Evolutionary conservation across 1,140 invertebrate genomes (phyloP), one percentile per base, ranked within the genome.

Genomic region (Frieseomelitta varia): DNA sequence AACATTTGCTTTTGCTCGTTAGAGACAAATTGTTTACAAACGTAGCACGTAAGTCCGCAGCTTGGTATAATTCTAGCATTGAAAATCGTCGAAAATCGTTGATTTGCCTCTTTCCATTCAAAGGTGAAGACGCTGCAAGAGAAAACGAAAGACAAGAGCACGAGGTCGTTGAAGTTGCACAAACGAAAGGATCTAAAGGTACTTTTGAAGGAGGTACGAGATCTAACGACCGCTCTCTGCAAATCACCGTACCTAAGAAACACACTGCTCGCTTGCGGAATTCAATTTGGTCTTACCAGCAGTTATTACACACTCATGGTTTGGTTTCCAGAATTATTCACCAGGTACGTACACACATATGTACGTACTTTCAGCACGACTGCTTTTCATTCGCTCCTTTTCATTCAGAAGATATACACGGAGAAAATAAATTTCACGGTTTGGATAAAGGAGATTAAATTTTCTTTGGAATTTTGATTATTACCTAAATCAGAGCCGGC

Each of bases 261-360:
- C 89, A 97, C 97, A 14, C 90, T 97, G n/a, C 95, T 97, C 47
- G 96, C 97, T 4, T 97, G 97, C 91, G 94, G 96, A 4, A 97
- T 97, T 88, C 97, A 97, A 90, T 97, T 97, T 89, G 97, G 97
- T 39, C 93, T 97, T 63, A 97, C 97, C 47, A 96, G 97, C 30
- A 97, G 97, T 89, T 97, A 97, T 92, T 97, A 97, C 92, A 97
- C 97, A 2, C 94, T 97, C 4, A 97, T 97, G 97, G 96, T 97
- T 83, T 98, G 97, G 97, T 97, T 98, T 93, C 97, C 97, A 15
- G 97, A 97, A 92, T 94, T 98, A 87, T 97, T 97, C 93, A 95
- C 91, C 47, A 91, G 93, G 92, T 93, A 87, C 19, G 14, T 30
- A 67, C 14, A n/a, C 14, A 30, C 30, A 2, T 30, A 30, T 30